A percentile compares a stretch with the other conserved stretches of the same genome.
Evolutionary conservation across 1,140 invertebrate species (phyloP).

Genomic region (Oncopodura yosiiana): DNA sequence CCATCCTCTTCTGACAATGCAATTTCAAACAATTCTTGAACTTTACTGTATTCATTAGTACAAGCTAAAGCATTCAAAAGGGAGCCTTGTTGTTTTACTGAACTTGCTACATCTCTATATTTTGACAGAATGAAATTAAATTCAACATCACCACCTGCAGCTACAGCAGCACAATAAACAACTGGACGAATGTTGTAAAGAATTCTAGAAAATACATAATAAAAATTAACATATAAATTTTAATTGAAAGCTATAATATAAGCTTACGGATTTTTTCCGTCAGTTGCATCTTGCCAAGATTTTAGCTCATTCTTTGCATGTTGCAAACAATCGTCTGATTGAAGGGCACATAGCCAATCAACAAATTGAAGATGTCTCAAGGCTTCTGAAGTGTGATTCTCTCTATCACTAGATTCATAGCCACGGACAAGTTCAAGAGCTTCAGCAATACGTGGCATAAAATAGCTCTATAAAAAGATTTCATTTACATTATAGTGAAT

Average conservation of each 20-base stretch:
- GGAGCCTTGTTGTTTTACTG: not conserved
- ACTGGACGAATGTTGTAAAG: constrained; percentile 9
- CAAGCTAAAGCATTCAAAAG: constrained; percentile 18
- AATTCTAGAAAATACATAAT: constrained; percentile 3
- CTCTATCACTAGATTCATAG: too few relatives aligned
- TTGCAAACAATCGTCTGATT: constrained; percentile 3
- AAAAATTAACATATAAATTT: not conserved
- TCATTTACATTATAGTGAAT: too few relatives aligned
- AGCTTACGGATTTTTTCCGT: constrained; percentile 9
- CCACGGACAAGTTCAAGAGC: too few relatives aligned
- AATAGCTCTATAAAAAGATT: too few relatives aligned
- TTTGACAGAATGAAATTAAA: constrained; percentile 12
- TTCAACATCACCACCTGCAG: not conserved
- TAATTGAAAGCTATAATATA: not conserved
- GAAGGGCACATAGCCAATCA: constrained; percentile 20
- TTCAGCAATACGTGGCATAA: constrained; percentile 13
- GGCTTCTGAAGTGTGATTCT: constrained; percentile 17
- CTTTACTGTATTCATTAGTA: too few relatives aligned
- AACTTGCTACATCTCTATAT: constrained; percentile 5
- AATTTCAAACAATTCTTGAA: too few relatives aligned
- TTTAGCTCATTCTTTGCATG: constrained; percentile 8
- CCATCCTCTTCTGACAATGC: too few relatives aligned
- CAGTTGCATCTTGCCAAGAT: constrained; percentile 11
- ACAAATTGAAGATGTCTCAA: constrained; percentile 10
- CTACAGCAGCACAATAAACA: constrained; percentile 20